phyloP scores from a whole-genome alignment of 2,113 vertebrate species.

The Shinisaurus crocodilurus region DNA sequence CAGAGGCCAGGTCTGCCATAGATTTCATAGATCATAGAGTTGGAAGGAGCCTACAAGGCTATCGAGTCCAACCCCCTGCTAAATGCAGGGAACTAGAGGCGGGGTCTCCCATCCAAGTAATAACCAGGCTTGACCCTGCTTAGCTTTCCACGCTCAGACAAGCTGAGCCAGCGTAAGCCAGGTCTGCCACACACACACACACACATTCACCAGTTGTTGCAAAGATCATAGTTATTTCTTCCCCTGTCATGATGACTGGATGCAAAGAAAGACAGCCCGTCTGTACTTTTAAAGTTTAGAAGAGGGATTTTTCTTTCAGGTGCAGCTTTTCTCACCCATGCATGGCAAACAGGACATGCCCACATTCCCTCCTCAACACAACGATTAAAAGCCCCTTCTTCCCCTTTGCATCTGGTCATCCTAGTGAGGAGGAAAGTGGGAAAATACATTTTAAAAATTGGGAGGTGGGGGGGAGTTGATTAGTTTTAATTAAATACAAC shows the following conservation, averaged over 20 bases:
- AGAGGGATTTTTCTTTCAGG: neutral
- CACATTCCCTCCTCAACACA: too few species aligned
- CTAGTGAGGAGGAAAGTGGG: neutral
- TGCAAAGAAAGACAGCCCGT: too few species aligned
- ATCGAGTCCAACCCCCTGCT: too few species aligned
- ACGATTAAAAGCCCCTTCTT: neutral
- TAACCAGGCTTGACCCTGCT: too few species aligned
- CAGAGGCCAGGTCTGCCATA: too few species aligned
- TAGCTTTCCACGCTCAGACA: too few species aligned
- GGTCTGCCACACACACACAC: neutral
- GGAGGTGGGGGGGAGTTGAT: neutral
- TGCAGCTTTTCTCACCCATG: neutral
- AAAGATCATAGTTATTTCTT: neutral
- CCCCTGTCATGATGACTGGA: neutral
- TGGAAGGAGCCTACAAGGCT: too few species aligned
- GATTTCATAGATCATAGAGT: too few species aligned
- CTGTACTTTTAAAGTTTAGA: neutral
- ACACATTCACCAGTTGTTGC: neutral
- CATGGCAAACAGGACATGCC: neutral
- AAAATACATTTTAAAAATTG: neutral
- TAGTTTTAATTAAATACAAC: conserved; percentile 37
- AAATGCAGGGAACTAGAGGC: too few species aligned
- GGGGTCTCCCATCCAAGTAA: too few species aligned
- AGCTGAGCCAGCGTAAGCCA: too few species aligned
- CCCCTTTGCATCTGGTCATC: rapidly evolving